A percentile compares a stretch with the other conserved stretches of the same genome.
These are phyloP conservation scores for Schizaphis graminum DNA, from an alignment of 2,888 invertebrate genomes.

Conservation along the genomic window DNA sequence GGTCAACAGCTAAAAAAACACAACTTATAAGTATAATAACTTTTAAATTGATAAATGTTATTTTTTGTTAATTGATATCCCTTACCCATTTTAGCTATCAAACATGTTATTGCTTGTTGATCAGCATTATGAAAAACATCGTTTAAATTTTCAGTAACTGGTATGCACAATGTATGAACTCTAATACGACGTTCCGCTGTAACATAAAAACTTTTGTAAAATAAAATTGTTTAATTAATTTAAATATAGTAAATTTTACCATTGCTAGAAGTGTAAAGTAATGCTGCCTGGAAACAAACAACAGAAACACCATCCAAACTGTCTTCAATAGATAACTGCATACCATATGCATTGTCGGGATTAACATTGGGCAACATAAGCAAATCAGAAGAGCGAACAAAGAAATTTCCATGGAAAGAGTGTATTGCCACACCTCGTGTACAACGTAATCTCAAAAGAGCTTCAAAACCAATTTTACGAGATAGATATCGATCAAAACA, in stretches of 20 bases:
- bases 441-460: conserved; percentile 97
- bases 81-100: conserved; percentile 96
- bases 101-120: conserved; percentile 91
- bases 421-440: conserved; percentile 94
- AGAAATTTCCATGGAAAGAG: conserved; percentile 99
- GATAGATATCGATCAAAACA: conserved; percentile 90
- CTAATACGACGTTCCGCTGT: conserved; percentile 94
- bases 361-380: conserved; percentile 96
- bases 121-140: conserved; percentile 93
- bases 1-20: conserved; percentile 81
- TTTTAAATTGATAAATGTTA: neutral
- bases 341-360: conserved; percentile 97
- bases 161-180: conserved; percentile 96
- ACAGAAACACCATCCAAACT: conserved; percentile 86
- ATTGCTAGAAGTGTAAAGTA: conserved; percentile 95
- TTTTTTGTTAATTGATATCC: conserved; percentile 8
- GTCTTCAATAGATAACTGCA: conserved; percentile 97
- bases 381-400: conserved; percentile 97
- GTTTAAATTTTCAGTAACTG: conserved; percentile 85
- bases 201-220: conserved; percentile 31
- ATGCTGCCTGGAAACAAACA: conserved; percentile 97
- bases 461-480: conserved; percentile 98
- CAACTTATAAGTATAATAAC: neutral
- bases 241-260: conserved; percentile 72
- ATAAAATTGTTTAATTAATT: conserved; percentile 30